Base-by-base conservation (phyloP, 2,113 vertebrate species). In the Trichomycterus rosablanca region DNA sequence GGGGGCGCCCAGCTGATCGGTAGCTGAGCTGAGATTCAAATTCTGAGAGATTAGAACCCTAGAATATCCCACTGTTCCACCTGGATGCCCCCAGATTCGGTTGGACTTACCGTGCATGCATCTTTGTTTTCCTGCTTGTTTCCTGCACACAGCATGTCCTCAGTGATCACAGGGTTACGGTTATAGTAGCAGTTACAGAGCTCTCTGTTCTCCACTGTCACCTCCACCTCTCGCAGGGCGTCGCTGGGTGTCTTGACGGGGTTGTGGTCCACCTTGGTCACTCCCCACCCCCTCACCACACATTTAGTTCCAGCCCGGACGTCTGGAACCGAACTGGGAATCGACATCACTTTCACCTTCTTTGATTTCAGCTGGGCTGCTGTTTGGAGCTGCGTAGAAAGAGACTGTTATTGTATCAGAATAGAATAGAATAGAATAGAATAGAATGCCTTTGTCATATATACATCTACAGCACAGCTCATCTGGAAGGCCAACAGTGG, bases 81-180 rank as follows among this genome's bases (percentile, higher is more conserved):
- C n/a, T n/a, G n/a, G n/a, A n/a, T n/a, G n/a, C n/a, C n/a, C n/a
- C n/a, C n/a, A n/a, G n/a, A n/a, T n/a, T n/a, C n/a, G n/a, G n/a
- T n/a, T n/a, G 12, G 35, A 48, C 67, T 39, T 61, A 78, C 77
- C 28, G 1, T 16, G 46, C 77, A 79, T 40, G 74, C 19, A 51
- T 76, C 74, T 37, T 30, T 70, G 0, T 50, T 20, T 42, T 1
- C 24, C 8, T 52, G 3, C 11, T 56, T 68, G 55, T 66, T 64
- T 19, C 70, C 55, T 37, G 77, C 72, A 34, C 77, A 78, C 35
- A 78, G 35, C 77, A 78, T 71, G 35, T 78, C 66, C 8, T 54
- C 12, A 1, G 69, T 73, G 42, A 79, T 75, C 9, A 5, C 18
- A 26, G 26, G 62, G 0, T 69, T 57, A 2, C 1, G 10, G 1